Evolutionary conservation across 92 coral and sea anemone genomes (phyloP), one percentile per base, ranked within the genome.

Genomic region (Desmophyllum pertusum): DNA sequence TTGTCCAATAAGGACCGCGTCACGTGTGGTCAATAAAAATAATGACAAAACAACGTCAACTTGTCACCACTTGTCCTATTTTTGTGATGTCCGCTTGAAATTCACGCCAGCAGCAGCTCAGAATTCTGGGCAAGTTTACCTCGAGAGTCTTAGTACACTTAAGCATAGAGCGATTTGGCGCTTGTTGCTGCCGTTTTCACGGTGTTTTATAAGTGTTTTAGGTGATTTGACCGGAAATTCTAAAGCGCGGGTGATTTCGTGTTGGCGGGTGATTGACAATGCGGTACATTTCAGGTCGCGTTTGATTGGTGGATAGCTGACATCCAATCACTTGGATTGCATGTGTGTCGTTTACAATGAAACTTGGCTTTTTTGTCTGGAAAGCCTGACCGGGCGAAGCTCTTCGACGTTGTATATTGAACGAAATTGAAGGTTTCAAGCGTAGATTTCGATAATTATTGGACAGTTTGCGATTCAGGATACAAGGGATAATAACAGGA

Each of bases 241-340:
- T 70, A 71, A 81, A 70, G 86, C 86, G 78, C 86, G 85, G 81
- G 91, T 40, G 85, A 81, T 81, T 83, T 81, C 73, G 89, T 80
- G 91, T 87, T 88, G 87, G 89, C 90, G 89, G 86, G 93, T 93
- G 97, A 93, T 93, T 93, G 97, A 93, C 94, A 93, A 77, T 67
- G 91, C 90, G 91, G 93, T 94, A 94, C 93, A 91, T 81, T 89
- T 89, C 85, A 77, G 88, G 70, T 42, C 92, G 64, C 77, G 81
- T 70, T 67, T 94, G 98, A 94, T 94, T 94, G 98, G 98, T 62
- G 69, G 93, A 86, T 86, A 82, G 43, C 55, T 89, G 95, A 94
- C 95, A 92, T 87, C 98, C 98, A 94, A 94, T 94, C 98, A 92
- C 78, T 93, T 94, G 88, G 84, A 87, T 83, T 94, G 95, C 98